These are phyloP conservation scores for Martes martes DNA, from an alignment of 2,113 vertebrate genomes.

Conservation along the genomic window DNA sequence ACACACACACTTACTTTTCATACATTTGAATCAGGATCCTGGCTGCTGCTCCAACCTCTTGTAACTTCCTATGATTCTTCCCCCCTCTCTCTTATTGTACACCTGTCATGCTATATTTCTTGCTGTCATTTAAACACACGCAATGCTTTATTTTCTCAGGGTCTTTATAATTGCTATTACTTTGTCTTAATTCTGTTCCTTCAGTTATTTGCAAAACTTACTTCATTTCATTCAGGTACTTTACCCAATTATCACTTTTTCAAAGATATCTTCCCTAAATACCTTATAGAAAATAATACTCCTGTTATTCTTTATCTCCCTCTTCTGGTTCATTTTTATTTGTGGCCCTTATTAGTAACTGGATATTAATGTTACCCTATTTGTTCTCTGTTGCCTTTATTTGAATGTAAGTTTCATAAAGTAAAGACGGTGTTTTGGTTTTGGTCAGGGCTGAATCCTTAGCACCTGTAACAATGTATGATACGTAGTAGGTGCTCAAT, in stretches of 20 bases:
- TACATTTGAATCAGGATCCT: not conserved
- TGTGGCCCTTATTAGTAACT: not conserved
- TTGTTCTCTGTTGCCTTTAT: not conserved
- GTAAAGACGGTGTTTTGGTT: not conserved
- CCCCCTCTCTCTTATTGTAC: not conserved
- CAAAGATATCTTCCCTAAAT: not conserved
- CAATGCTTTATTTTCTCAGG: not conserved
- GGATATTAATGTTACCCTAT: not conserved
- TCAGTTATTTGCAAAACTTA: not conserved
- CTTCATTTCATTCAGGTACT: not conserved
- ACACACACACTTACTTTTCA: not conserved
- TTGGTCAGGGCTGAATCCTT: not conserved
- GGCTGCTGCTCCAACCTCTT: not conserved
- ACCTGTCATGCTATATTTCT: not conserved
- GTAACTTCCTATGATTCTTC: not conserved
- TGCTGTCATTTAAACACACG: not conserved
- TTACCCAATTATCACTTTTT: not conserved
- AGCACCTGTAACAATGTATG: not conserved
- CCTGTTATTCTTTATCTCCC: not conserved
- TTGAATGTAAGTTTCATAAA: not conserved
- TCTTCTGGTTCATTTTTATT: not conserved
- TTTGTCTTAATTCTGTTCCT: not conserved
- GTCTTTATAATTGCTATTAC: not conserved
- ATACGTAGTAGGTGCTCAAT: not conserved
- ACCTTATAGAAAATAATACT: not conserved